Conservation (phyloP, 2,888 invertebrate genomes). For the Ctenicera cuprea region DNA sequence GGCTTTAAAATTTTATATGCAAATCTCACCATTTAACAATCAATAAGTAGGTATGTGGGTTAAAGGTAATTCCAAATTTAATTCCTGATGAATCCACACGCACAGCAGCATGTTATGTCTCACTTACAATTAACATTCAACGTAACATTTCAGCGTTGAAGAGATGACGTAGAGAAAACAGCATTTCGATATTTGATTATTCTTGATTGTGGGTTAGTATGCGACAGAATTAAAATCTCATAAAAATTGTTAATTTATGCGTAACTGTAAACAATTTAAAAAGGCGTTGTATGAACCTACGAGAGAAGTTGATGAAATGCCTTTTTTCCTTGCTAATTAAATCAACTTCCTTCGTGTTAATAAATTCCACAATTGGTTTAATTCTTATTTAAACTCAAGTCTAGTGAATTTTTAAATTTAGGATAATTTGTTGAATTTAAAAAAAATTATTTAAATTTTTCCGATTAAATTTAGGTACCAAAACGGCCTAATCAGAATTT, state of each 20-base stretch:
- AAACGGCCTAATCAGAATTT: too few species aligned
- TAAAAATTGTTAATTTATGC: constrained; percentile 27
- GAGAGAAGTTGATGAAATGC: background rate
- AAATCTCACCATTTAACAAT: constrained; percentile 28
- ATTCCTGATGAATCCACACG: background rate
- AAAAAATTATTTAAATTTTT: too few species aligned
- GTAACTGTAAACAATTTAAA: constrained; percentile 28
- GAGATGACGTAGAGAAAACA: background rate
- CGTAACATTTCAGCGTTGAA: background rate
- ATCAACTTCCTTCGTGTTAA: too few species aligned
- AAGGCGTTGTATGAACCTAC: constrained; percentile 16
- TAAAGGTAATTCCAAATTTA: constrained; percentile 28
- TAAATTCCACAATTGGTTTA: too few species aligned
- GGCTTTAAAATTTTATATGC: constrained; percentile 24
- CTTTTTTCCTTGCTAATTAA: too few species aligned
- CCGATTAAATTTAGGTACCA: too few species aligned
- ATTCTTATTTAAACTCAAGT: too few species aligned
- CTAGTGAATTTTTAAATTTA: too few species aligned
- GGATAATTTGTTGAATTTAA: too few species aligned
- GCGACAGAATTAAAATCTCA: constrained; percentile 18
- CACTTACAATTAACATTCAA: background rate
- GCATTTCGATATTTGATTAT: constrained; percentile 18
- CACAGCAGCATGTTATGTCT: background rate
- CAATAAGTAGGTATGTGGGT: constrained; percentile 42
- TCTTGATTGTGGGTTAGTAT: constrained; percentile 37